These are phyloP conservation scores for Lutjanus argentimaculatus DNA, from an alignment of 2,797 vertebrate species.

Conservation along the genomic window DNA sequence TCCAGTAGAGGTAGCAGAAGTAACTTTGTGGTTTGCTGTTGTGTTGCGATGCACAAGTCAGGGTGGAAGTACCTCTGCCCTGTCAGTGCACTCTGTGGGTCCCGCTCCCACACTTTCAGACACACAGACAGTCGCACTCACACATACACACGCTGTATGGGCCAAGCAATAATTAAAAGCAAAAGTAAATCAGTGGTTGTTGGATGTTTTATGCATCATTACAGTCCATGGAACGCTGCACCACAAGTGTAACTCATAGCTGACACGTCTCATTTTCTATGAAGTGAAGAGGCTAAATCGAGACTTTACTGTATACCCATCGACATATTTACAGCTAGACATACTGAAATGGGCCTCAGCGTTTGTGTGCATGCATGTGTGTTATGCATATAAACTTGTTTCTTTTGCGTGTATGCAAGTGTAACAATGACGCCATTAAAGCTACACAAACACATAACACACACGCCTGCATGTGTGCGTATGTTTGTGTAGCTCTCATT, in stretches of 20 bases:
- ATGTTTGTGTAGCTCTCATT: slow-evolving; percentile 38
- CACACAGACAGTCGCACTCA: slow-evolving; percentile 3
- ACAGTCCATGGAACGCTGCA: slow-evolving; percentile 69
- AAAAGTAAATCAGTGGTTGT: slow-evolving; percentile 79
- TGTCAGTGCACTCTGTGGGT: slow-evolving; percentile 73
- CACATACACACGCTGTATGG: slow-evolving; percentile 5
- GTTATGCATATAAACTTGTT: not conserved
- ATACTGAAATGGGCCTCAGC: slow-evolving; percentile 13
- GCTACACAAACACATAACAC: not conserved
- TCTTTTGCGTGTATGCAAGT: not conserved
- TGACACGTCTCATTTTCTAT: slow-evolving; percentile 78
- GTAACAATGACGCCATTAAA: not conserved
- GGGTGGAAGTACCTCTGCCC: slow-evolving; percentile 79
- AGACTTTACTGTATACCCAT: slow-evolving; percentile 61
- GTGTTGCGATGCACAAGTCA: slow-evolving; percentile 54
- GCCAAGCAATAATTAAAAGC: slow-evolving; percentile 80
- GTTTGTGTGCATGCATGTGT: slow-evolving; percentile 17
- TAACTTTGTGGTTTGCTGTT: slow-evolving; percentile 76
- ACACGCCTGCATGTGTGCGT: not conserved
- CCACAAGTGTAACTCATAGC: slow-evolving; percentile 77
- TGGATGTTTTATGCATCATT: slow-evolving; percentile 80
- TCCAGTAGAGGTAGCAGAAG: slow-evolving; percentile 73
- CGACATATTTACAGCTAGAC: slow-evolving; percentile 42
- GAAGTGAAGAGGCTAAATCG: slow-evolving; percentile 76
- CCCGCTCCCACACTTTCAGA: slow-evolving; percentile 47